Percentiles rank a stretch among this genome's conserved stretches.
Conservation (phyloP, 2,797 vertebrate species). For the Tamandua tetradactyla region DNA sequence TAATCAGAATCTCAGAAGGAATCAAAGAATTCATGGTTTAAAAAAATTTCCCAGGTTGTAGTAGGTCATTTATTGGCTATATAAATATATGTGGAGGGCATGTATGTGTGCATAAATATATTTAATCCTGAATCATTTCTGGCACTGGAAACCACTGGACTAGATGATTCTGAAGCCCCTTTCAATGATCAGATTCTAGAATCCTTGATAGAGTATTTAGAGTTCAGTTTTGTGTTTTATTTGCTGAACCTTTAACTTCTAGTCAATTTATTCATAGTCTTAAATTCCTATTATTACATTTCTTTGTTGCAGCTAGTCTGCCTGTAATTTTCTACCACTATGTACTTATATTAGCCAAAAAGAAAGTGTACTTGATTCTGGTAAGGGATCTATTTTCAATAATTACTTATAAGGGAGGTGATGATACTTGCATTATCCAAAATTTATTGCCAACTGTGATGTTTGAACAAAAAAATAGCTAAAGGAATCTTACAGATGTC, state of each 20-base stretch:
- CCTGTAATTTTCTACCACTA: slow-evolving; percentile 1
- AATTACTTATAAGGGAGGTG: neutral
- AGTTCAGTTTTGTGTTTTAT: slow-evolving; percentile 4
- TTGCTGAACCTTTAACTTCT: neutral
- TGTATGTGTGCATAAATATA: neutral
- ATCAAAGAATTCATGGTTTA: neutral
- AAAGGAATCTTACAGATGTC: neutral
- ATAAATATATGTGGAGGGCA: neutral
- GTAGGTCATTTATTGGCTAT: neutral
- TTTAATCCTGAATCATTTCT: neutral
- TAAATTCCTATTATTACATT: slow-evolving; percentile 15
- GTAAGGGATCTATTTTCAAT: slow-evolving; percentile 12
- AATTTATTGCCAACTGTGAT: slow-evolving; percentile 36
- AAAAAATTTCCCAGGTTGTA: neutral
- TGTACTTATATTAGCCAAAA: slow-evolving; percentile 27
- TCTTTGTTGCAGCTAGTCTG: neutral
- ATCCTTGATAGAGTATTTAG: neutral
- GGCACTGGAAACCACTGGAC: neutral
- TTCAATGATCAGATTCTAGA: neutral
- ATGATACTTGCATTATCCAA: neutral
- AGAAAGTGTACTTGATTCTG: neutral
- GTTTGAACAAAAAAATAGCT: slow-evolving; percentile 21
- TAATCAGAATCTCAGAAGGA: neutral
- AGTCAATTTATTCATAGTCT: neutral
- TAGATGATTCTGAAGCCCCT: neutral